Evolutionary conservation across 2,888 invertebrate species (phyloP), one percentile per base, ranked within the genome.

Genomic region (Trileptium ribeirensis): DNA sequence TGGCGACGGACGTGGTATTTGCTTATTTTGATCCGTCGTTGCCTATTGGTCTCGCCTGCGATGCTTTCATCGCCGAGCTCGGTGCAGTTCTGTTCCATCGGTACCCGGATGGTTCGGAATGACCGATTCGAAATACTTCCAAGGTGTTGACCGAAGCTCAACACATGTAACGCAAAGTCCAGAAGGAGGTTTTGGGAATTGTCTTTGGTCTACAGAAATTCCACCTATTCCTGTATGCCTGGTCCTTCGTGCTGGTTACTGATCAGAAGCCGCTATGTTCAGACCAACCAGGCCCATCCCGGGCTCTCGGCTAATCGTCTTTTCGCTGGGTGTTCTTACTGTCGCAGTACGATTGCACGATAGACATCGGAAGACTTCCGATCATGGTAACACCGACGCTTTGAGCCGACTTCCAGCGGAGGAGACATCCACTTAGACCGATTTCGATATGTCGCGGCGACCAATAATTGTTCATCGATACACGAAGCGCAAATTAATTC

Each of bases 71-170:
- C 8, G 33, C 24, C 74, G 79, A 77, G 15, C 2, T 79, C n/a
- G 79, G 79, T 8, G 79, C 79, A 31, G 79, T 79, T 29, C 34
- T 8, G 29, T 85, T 36, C 83, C 83, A 85, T 80, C 74, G 70
- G 24, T 81, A 82, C 34, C 81, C 84, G 51, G 83, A 81, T 19
- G 67, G 81, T 15, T 79, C 79, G 8, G 67, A 82, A 1, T 51
- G 83, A 36, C 84, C 85, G 24, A 84, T 84, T 1, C 84, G 83
- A 29, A 85, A 82, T 74, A 84, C 84, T 0, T 85, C 85, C 31
- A 78, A 85, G 33, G 82, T 82, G 15, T 67, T 85, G 29, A 84
- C 78, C 24, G 80, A 36, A 15, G 81, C 82, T 3, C 85, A 85
- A 67, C 82, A 82, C 77, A 81, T 79, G n/a, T 85, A 85, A 77